phyloP scores from a whole-genome alignment of 2,113 vertebrate genomes.

The Varanus salvator region DNA sequence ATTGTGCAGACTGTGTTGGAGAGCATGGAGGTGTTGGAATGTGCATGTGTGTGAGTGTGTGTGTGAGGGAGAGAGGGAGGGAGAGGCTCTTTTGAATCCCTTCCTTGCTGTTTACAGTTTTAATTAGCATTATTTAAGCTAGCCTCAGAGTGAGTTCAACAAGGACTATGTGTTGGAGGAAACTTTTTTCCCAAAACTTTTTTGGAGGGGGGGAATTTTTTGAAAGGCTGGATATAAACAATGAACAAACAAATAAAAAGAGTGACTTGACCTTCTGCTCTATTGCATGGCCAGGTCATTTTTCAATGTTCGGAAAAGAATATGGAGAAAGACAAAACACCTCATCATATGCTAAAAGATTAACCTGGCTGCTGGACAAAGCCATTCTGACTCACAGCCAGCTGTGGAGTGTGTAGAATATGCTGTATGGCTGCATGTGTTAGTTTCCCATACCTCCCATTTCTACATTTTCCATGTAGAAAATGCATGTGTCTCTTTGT shows the following conservation, averaged over 20 bases:
- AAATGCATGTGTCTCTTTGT: too few species aligned
- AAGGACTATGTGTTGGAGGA: not conserved
- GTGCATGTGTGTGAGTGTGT: too few species aligned
- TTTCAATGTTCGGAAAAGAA: not conserved
- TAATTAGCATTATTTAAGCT: not conserved
- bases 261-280: not conserved
- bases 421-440: not conserved
- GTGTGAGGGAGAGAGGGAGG: too few species aligned
- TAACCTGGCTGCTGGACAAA: not conserved
- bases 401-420: not conserved
- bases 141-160: not conserved
- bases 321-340: not conserved
- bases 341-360: not conserved
- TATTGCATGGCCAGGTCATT: not conserved
- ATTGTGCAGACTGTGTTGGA: not conserved
- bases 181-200: not conserved
- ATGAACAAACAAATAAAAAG: not conserved
- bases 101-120: not conserved
- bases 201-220: not conserved
- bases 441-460: not conserved
- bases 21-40: not conserved
- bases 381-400: not conserved
- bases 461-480: not conserved
- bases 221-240: not conserved
- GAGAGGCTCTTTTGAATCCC: not conserved